Base-by-base conservation (phyloP, 2,797 vertebrate genomes). In the Cyprinella venusta region DNA sequence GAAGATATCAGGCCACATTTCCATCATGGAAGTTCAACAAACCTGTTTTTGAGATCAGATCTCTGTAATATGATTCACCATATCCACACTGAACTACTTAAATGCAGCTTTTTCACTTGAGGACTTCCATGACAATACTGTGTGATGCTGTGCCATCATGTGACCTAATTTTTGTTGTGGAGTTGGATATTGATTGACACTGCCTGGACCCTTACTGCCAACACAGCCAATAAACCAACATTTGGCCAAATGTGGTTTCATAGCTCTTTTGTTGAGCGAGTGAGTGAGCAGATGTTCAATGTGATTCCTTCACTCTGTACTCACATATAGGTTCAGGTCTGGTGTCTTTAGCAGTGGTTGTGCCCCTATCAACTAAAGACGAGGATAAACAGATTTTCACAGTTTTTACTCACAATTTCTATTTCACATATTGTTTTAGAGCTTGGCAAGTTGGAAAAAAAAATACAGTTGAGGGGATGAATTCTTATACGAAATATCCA, bases 1-100 rank as follows among this genome's bases (percentile, higher is more conserved):
- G 18, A 71, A 74, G 30, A 76, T 69, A 76, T 79, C 50, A n/a
- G 30, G 61, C 40, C 4, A 48, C 65, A 74, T 75, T 76, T 71
- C n/a, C 10, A 19, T 63, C 40, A 63, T 65, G 18, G 42, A 15
- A 19, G 38, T 56, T 68, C 5, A 40, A 40, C 26, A 69, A 65
- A 65, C 6, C 63, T 67, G 76, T 63, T 50, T 65, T 64, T 64
- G 13, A 50, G 8, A 52, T 74, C 21, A 72, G 10, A 61, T 7
- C 12, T 24, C 26, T n/a, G 18, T 33, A 30, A 71, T 63, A 38
- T 38, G 13, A n/a, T 71, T 48, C 40, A 72, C 8, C n/a, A 2
- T 30, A 48, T 30, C 8, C 19, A 21, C 18, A 16, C 18, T 65
- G 2, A 71, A 16, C 12, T 67, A 7, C 45, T 69, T 18, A 18